Evolutionary conservation across 2,113 vertebrate species (phyloP), one percentile per base, ranked within the genome.

Genomic region (Gallinago media): DNA sequence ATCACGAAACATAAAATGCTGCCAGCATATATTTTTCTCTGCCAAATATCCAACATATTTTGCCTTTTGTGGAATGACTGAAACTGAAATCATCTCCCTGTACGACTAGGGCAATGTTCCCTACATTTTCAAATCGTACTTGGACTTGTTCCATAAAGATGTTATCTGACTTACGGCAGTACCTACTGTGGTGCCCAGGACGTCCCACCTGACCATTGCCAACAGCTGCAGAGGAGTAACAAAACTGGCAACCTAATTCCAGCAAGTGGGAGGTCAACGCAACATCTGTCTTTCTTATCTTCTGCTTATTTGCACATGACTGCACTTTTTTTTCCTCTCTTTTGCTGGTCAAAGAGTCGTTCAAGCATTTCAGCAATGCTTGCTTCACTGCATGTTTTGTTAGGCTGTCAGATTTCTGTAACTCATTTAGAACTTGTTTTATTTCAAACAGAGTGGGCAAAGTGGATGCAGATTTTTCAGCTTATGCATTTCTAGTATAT

Each of bases 211-310:
- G 87, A 92, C 32, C 78, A 47, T 34, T 16, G 11, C 31, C 65
- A 97, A 89, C 92, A 96, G 68, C 87, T 97, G 93, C 85, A 85
- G 52, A 88, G 81, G 68, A 85, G 58, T 80, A 73, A 61, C 19
- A 88, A 47, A 91, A 75, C 46, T 36, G 44, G 83, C 67, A 85
- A 42, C 49, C 38, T 58, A 81, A 62, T 82, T 97, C 73, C 66
- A 89, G 15, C 12, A 31, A 79, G 68, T 82, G 52, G 46, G 63
- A 97, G 56, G 70, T 86, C 94, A 92, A 10, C 10, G 6, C 40
- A 86, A 96, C 63, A 94, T 92, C 96, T 86, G 46, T 89, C 92
- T 95, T 91, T 85, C 92, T 97, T 97, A 94, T 93, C 97, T 78
- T 86, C 89, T 92, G 58, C 82, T 92, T 52, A 75, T 86, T 94